Conservation (phyloP, 2,113 vertebrate genomes). For the Caretta caretta region DNA sequence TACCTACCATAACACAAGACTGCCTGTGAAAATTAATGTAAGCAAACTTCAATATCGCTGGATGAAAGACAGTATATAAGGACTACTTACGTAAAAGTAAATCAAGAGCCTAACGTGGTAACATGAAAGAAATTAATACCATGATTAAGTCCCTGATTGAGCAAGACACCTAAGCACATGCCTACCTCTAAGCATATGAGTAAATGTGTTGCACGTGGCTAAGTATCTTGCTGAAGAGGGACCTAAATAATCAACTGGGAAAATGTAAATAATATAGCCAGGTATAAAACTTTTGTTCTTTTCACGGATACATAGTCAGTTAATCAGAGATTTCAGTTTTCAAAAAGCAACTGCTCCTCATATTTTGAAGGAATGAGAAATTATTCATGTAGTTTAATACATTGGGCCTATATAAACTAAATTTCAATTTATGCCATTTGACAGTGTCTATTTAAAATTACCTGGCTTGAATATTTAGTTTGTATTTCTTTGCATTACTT, state of each 20-base stretch:
- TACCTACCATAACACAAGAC: neutral
- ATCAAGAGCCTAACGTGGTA: neutral
- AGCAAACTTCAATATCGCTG: neutral
- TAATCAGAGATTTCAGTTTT: too few species aligned
- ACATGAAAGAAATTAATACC: neutral
- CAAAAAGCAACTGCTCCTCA: too few species aligned
- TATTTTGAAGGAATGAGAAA: neutral
- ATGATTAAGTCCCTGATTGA: rapidly evolving
- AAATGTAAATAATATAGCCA: too few species aligned
- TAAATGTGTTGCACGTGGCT: neutral
- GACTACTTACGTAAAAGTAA: neutral
- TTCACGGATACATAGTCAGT: too few species aligned
- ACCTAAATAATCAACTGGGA: neutral
- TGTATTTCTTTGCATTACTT: neutral
- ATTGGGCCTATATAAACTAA: neutral
- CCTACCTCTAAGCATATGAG: neutral
- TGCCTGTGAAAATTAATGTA: neutral
- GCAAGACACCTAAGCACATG: neutral
- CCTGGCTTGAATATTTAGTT: neutral
- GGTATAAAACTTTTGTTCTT: too few species aligned
- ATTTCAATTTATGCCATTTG: neutral
- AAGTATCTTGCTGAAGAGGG: neutral
- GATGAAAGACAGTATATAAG: neutral
- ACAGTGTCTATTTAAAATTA: neutral
- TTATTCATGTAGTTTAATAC: neutral